Conservation (phyloP, 2,113 vertebrate genomes). For the Oriolus oriolus region DNA sequence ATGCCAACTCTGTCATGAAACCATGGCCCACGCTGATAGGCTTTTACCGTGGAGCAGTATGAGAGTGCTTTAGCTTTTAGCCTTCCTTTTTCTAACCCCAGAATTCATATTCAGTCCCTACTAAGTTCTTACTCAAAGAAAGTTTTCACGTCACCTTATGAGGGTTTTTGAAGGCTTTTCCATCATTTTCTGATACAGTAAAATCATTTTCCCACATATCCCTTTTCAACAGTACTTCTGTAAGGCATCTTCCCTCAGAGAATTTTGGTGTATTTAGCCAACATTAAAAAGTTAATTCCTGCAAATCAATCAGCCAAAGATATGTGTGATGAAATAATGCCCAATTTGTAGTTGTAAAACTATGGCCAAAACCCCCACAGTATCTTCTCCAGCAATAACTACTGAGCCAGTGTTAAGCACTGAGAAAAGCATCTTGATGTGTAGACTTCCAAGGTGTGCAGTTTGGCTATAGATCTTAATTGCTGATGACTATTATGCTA, state of each 20-base stretch:
- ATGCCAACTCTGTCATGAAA: not conserved
- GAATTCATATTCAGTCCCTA: not conserved
- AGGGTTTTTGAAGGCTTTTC: not conserved
- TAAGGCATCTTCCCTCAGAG: not conserved
- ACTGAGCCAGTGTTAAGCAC: not conserved
- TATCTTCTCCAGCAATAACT: not conserved
- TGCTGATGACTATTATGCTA: not conserved
- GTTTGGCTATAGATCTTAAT: not conserved
- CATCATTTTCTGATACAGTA: not conserved
- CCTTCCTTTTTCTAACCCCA: not conserved
- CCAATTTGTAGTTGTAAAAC: not conserved
- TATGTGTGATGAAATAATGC: not conserved
- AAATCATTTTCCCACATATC: not conserved
- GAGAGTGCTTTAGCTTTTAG: not conserved
- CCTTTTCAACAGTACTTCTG: not conserved
- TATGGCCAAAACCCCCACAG: not conserved
- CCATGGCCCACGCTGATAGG: not conserved
- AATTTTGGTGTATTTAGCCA: not conserved
- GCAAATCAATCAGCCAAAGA: not conserved
- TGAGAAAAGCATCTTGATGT: not conserved
- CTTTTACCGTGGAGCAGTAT: not conserved
- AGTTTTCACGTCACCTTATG: not conserved
- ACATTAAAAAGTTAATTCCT: not conserved
- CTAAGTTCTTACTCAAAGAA: not conserved
- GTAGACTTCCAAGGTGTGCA: not conserved